Percentiles rank a stretch among this genome's conserved stretches.
Evolutionary conservation across 2,888 invertebrate genomes (phyloP).

Genomic region (Leptopilina syphax): DNA sequence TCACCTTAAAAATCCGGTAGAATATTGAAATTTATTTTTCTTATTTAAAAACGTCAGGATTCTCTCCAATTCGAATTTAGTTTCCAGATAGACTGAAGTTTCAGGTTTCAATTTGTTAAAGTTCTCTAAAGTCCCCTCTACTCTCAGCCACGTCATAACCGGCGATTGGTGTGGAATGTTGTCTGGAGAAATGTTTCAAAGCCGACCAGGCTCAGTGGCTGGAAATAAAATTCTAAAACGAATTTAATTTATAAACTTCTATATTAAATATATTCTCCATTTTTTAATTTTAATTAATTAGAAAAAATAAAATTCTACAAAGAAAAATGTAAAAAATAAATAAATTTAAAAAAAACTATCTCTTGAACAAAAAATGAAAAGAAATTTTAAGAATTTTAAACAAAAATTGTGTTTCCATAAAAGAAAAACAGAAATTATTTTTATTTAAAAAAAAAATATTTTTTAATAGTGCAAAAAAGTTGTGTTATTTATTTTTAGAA

Average conservation of each 20-base stretch:
- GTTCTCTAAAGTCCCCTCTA: slow-evolving; percentile 15
- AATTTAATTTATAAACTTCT: slow-evolving; percentile 11
- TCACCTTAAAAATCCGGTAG: background rate
- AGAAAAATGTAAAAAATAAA: no score
- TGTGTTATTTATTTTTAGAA: no score
- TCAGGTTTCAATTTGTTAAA: slow-evolving; percentile 6
- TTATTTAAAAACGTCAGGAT: background rate
- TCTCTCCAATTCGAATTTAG: background rate
- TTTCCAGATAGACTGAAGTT: slow-evolving; percentile 9
- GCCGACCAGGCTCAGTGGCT: slow-evolving; percentile 25
- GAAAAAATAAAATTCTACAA: no score
- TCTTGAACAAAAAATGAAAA: no score
- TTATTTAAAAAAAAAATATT: no score
- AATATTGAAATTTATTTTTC: background rate
- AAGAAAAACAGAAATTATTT: no score
- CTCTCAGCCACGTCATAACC: slow-evolving; percentile 32
- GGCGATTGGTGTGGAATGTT: slow-evolving; percentile 24
- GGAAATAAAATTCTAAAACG: slow-evolving; percentile 24
- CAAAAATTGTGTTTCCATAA: no score
- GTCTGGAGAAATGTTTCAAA: slow-evolving; percentile 33
- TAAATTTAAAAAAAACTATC: no score
- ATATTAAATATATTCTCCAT: background rate
- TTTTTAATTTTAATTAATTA: no score
- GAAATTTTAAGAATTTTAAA: no score
- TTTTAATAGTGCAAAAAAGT: no score